Conservation (phyloP, 2,797 vertebrate genomes). For the Eupleurogrammus muticus region DNA sequence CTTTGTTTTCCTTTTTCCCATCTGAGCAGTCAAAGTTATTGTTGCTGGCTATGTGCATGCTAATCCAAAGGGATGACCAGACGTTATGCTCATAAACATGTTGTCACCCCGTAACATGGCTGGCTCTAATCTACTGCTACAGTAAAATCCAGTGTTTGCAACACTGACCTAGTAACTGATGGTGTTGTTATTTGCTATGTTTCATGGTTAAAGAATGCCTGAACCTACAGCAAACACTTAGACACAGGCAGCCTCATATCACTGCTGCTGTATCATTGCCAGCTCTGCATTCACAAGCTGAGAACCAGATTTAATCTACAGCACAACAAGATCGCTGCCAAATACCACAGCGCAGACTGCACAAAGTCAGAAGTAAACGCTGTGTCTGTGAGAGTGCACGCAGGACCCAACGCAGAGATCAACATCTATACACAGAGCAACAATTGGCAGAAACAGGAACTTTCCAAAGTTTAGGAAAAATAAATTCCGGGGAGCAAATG, state of each 20-base stretch:
- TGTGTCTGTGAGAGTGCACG: constrained; percentile 16
- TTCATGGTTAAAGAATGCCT: constrained; percentile 32
- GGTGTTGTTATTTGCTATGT: constrained; percentile 13
- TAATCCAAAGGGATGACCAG: constrained; percentile 22
- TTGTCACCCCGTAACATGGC: not conserved
- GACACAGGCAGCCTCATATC: constrained; percentile 36
- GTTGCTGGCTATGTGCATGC: constrained; percentile 11
- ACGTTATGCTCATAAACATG: constrained; percentile 3
- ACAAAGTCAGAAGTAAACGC: constrained; percentile 53
- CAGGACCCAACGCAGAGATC: constrained; percentile 34
- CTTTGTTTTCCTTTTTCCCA: constrained; percentile 49
- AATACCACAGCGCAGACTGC: constrained; percentile 63
- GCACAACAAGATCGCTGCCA: constrained; percentile 61
- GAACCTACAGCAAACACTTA: constrained; percentile 37
- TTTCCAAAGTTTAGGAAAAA: constrained; percentile 56
- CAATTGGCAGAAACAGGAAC: constrained; percentile 42
- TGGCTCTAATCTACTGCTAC: constrained; percentile 18
- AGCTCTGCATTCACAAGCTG: constrained; percentile 42
- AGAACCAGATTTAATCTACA: constrained; percentile 67
- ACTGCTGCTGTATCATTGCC: constrained; percentile 29
- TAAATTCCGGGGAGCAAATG: constrained; percentile 26
- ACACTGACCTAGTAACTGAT: constrained; percentile 8
- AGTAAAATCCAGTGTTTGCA: constrained; percentile 20
- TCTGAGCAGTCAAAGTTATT: constrained; percentile 25
- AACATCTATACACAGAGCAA: constrained; percentile 50